Evolutionary conservation across 2,113 vertebrate species (phyloP).

Genomic region (Rhinoptilus africanus): DNA sequence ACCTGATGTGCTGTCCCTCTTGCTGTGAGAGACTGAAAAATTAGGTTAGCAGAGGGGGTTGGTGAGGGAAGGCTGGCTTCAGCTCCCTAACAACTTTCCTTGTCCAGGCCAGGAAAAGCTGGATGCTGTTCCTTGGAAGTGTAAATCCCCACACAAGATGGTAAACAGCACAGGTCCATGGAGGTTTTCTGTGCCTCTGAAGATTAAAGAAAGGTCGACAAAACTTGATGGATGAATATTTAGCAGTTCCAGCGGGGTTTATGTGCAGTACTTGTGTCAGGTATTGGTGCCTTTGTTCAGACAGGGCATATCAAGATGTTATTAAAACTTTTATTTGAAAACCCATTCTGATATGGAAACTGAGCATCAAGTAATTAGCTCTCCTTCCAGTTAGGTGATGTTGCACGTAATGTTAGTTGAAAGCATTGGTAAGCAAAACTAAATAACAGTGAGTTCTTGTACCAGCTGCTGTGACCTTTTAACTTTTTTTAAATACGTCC

Average conservation of each 20-base stretch:
- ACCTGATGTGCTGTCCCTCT: not conserved
- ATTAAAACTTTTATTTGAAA: not conserved
- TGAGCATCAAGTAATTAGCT: not conserved
- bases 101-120: not conserved
- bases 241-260: not conserved
- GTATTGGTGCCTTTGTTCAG: not conserved
- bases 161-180: accelerated
- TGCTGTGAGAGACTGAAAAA: not conserved
- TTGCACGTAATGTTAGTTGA: not conserved
- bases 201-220: not conserved
- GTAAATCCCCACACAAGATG: not conserved
- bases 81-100: not conserved
- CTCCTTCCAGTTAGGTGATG: not conserved
- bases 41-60: not conserved
- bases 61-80: not conserved
- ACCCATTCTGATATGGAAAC: not conserved
- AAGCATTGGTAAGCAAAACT: not conserved
- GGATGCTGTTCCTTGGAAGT: not conserved
- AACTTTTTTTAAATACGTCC: not conserved
- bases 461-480: not conserved
- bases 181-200: not conserved
- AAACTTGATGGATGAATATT: not conserved
- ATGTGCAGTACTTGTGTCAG: not conserved
- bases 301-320: not conserved
- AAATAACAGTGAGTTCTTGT: not conserved